Conservation (phyloP, 1,140 invertebrate genomes). For the Drosophila guanche region DNA sequence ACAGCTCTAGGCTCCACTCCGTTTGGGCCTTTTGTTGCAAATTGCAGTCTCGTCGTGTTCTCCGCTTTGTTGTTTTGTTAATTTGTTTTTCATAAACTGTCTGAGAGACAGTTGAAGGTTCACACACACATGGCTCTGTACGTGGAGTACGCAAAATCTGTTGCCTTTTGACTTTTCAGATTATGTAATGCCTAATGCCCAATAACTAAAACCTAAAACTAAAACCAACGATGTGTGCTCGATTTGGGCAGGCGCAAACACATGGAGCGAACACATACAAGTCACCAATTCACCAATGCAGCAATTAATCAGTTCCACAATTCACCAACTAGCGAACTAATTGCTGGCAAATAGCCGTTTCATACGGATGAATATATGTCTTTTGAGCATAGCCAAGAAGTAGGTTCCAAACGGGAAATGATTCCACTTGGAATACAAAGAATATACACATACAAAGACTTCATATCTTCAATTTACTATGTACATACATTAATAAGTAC, state of each 20-base stretch:
- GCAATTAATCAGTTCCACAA: conserved; percentile 9
- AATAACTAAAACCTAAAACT: conserved; percentile 3
- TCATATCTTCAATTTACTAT: conserved; percentile 14
- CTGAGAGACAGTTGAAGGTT: conserved; percentile 73
- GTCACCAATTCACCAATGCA: background rate
- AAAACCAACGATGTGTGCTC: background rate
- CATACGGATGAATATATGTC: conserved; percentile 52
- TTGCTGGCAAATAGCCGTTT: conserved; percentile 54
- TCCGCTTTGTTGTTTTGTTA: conserved; percentile 62
- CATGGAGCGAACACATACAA: conserved; percentile 14
- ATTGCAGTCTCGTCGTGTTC: conserved; percentile 69
- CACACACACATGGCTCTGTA: conserved; percentile 38
- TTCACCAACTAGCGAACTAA: conserved; percentile 36
- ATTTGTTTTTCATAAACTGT: conserved; percentile 67
- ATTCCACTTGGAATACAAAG: conserved; percentile 39
- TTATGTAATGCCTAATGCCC: conserved; percentile 27
- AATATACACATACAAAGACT: conserved; percentile 11
- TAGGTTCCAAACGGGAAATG: conserved; percentile 53
- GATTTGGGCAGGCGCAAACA: conserved; percentile 21
- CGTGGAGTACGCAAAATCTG: conserved; percentile 57
- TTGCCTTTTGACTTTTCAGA: conserved; percentile 47
- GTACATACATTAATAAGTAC: conserved; percentile 1
- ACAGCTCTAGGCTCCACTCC: conserved; percentile 42
- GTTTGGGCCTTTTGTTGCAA: conserved; percentile 65
- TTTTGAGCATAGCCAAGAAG: conserved; percentile 59